Evolutionary conservation across 2,888 invertebrate genomes (phyloP), one percentile per base, ranked within the genome.

Genomic region (Lordiphosa andalusiaca): DNA sequence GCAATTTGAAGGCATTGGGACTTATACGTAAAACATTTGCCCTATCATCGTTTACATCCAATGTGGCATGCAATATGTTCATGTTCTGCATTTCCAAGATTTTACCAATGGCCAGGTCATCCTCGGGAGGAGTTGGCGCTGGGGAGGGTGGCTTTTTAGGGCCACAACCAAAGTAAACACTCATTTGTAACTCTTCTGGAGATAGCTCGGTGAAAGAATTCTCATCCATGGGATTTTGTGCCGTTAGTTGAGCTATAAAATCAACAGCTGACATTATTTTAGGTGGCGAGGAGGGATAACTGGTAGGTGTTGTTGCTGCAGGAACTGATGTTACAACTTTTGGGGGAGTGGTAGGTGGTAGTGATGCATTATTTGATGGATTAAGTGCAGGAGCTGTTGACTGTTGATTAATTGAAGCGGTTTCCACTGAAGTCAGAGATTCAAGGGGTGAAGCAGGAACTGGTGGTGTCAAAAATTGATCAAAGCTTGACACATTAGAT

Each of bases 201-300:
- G 87, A 85, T 6, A 87, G 63, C 7, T 86, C 76, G 37, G 63
- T 54, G 35, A 48, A 69, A 12, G 57, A 73, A 6, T 62, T 67
- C 39, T 71, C 59, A 10, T 69, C 73, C 2, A 67, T 39, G 1
- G 69, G 41, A 52, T 73, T 57, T 6, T 49, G 62, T 4, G 72
- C 63, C 0, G 80, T 56, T 9, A 87, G 51, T 21, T 86, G 71
- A 5, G 84, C 76, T 53, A 87, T 84, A 47, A 87, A 87, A 49
- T 87, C 87, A 1, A 87, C 86, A 2, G 87, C 87, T 1, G 87
- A 84, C 5, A 85, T 19, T 3, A 69, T 53, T n/a, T 50, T 44
- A 2, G 12, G 7, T 1, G 40, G 0, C 1, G 69, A 25, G 6
- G 25, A 10, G 6, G 55, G 12, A 3, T 21, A 3, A 10, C 9